phyloP scores from a whole-genome alignment of 1,140 invertebrate species.

The Brachionus asplanchnoidis region DNA sequence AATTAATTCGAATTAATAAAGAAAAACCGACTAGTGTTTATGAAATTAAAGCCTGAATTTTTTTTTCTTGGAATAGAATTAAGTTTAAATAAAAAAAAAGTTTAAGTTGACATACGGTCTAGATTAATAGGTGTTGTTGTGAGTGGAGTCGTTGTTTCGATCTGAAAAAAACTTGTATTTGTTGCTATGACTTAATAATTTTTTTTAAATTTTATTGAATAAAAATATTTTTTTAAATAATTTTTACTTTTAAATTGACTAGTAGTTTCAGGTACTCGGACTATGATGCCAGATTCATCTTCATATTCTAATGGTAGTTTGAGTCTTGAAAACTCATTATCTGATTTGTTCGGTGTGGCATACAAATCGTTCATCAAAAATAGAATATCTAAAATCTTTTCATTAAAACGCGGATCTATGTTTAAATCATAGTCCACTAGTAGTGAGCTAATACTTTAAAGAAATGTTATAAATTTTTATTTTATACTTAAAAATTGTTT shows the following conservation, averaged over 20 bases:
- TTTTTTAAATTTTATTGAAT: not conserved
- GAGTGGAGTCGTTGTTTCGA: not conserved
- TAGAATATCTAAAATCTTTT: not conserved
- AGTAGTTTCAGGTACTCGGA: not conserved
- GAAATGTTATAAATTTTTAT: not conserved
- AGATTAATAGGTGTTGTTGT: slow-evolving; percentile 9
- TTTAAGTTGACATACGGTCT: not conserved
- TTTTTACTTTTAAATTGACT: slow-evolving; percentile 33
- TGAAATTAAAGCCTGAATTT: not conserved
- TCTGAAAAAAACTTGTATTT: slow-evolving; percentile 11
- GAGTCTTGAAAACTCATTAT: not conserved
- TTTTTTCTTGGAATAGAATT: not conserved
- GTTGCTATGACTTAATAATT: slow-evolving; percentile 6
- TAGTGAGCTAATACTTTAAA: not conserved
- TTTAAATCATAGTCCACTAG: slow-evolving; percentile 31
- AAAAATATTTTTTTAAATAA: not conserved
- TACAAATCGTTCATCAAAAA: slow-evolving; percentile 13
- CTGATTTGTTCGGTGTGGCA: slow-evolving; percentile 11
- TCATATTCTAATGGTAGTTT: slow-evolving; percentile 10
- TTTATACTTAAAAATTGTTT: not conserved
- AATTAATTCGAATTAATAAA: slow-evolving; percentile 12
- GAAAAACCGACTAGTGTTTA: slow-evolving; percentile 33
- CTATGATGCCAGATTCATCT: not conserved
- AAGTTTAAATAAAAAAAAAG: not conserved
- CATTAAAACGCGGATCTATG: slow-evolving; percentile 35